These are phyloP conservation scores for Hirundo rustica DNA, from an alignment of 2,797 vertebrate species.

Conservation along the genomic window DNA sequence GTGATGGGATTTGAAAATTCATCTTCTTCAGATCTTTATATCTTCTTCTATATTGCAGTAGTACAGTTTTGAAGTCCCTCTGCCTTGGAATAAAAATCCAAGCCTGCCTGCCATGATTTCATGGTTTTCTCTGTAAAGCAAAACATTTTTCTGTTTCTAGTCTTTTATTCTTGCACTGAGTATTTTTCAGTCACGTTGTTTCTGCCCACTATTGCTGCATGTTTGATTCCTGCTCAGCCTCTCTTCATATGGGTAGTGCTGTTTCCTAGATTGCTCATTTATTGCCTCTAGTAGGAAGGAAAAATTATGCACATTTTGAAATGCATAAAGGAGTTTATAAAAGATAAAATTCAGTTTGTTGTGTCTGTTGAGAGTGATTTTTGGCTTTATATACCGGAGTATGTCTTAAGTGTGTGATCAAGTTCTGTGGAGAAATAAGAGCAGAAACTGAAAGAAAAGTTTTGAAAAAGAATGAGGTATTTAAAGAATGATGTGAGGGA, in stretches of 20 bases:
- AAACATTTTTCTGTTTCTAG: neutral
- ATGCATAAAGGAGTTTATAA: neutral
- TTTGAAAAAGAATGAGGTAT: neutral
- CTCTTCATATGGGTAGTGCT: neutral
- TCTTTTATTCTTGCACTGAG: neutral
- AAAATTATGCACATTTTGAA: neutral
- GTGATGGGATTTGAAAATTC: neutral
- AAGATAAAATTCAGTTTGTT: neutral
- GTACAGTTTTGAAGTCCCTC: neutral
- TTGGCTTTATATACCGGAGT: neutral
- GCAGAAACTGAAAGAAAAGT: neutral
- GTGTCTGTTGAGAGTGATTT: neutral
- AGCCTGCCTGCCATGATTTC: neutral
- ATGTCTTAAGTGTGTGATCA: neutral
- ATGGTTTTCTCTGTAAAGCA: neutral
- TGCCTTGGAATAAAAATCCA: neutral
- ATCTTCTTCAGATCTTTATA: neutral
- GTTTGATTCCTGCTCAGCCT: neutral
- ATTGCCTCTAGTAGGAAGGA: neutral
- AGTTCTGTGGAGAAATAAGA: neutral
- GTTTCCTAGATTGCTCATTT: neutral
- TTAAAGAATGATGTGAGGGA: neutral
- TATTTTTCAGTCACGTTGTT: neutral
- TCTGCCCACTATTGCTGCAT: neutral
- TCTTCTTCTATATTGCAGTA: neutral